Evolutionary conservation across 2,888 invertebrate genomes (phyloP).

Genomic region (Nephrotoma guestfalica): DNA sequence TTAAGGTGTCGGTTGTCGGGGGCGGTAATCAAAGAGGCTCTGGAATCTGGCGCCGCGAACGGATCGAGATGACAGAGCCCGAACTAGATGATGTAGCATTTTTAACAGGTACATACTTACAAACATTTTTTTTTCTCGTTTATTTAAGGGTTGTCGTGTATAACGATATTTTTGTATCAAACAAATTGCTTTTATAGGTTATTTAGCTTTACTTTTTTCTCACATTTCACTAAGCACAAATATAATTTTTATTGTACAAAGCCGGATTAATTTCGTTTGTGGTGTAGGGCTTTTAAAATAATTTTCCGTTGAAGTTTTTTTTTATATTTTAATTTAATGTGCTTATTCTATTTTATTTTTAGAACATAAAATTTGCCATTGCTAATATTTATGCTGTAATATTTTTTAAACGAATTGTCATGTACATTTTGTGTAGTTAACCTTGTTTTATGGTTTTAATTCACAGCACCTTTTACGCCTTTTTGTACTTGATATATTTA

Average conservation of each 20-base stretch:
- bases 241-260: not conserved
- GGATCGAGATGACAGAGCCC: slow-evolving; percentile 74
- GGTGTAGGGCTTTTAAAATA: not conserved
- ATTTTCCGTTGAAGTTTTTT: not conserved
- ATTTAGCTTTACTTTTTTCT: not conserved
- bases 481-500: no score
- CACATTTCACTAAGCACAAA: not conserved
- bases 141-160: not conserved
- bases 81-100: slow-evolving; percentile 88
- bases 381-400: not conserved
- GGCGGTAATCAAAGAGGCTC: slow-evolving; percentile 31
- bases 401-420: not conserved
- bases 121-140: not conserved
- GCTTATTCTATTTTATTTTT: not conserved
- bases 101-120: slow-evolving; percentile 52
- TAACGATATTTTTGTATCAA: not conserved
- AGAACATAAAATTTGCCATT: not conserved
- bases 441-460: not conserved
- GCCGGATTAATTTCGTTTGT: not conserved
- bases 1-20: slow-evolving; percentile 33
- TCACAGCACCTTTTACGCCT: not conserved
- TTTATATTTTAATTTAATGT: not conserved
- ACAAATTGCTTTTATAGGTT: not conserved
- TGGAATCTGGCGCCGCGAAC: slow-evolving; percentile 33
- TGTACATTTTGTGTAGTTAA: not conserved